These are phyloP conservation scores for Xyliphius kryptos DNA, from an alignment of 2,113 vertebrate genomes.

Conservation along the genomic window DNA sequence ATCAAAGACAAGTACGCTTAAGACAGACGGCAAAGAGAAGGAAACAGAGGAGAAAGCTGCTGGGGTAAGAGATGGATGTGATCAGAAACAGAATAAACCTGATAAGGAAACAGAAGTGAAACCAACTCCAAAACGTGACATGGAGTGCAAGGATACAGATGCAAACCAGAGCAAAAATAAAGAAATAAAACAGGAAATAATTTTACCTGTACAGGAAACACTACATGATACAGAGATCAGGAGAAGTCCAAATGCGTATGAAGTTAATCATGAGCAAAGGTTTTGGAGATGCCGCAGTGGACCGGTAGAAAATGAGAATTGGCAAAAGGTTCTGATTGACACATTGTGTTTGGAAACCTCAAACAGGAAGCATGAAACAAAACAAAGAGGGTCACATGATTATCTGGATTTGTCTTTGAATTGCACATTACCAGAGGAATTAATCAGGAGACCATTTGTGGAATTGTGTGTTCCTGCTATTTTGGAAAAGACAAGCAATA, in stretches of 20 bases:
- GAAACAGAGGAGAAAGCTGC: slow-evolving; percentile 6
- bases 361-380: background rate
- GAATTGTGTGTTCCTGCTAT: slow-evolving; percentile 6
- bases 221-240: slow-evolving; percentile 12
- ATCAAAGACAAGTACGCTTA: background rate
- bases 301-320: background rate
- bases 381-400: background rate
- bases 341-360: slow-evolving; percentile 36
- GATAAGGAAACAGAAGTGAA: too few species aligned
- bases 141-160: background rate
- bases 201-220: slow-evolving; percentile 10
- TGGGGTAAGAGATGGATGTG: background rate
- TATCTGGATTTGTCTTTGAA: slow-evolving; percentile 36
- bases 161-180: background rate
- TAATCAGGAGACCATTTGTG: background rate
- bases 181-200: background rate
- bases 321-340: slow-evolving; percentile 16
- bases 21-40: background rate
- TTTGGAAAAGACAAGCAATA: too few species aligned
- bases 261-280: background rate
- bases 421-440: background rate
- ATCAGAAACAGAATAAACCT: background rate
- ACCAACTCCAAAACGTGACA: background rate
- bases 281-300: slow-evolving; percentile 17
- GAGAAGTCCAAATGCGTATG: background rate